Conservation (phyloP, 2,888 invertebrate species). For the Callimorpha dominula region DNA sequence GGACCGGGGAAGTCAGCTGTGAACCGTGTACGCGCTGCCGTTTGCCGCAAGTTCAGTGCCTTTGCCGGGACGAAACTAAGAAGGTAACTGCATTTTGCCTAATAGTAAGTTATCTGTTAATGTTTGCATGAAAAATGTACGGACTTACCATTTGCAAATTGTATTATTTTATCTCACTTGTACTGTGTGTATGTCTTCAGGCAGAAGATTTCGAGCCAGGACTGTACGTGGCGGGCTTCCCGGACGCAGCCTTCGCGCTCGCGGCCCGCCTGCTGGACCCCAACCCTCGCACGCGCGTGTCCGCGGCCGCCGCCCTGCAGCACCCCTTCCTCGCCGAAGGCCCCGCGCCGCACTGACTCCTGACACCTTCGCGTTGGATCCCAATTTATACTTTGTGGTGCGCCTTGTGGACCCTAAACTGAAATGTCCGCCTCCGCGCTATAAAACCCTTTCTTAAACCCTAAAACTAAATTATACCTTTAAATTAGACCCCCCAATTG, state of each 20-base stretch:
- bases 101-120: no score
- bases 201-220: conserved; percentile 45
- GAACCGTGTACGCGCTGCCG: conserved; percentile 27
- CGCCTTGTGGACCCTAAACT: no score
- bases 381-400: no score
- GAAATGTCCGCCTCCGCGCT: no score
- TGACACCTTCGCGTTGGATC: no score
- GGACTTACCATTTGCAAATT: no score
- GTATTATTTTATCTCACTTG: no score
- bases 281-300: conserved; percentile 91
- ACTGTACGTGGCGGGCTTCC: conserved; percentile 81
- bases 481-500: no score
- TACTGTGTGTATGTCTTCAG: conserved; percentile 41
- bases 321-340: conserved; percentile 90
- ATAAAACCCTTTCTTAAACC: no score
- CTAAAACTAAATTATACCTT: no score
- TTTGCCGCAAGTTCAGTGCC: conserved; percentile 51
- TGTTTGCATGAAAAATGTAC: no score
- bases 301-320: conserved; percentile 90
- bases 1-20: conserved; percentile 32
- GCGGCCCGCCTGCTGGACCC: conserved; percentile 90
- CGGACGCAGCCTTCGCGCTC: conserved; percentile 91
- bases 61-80: conserved; percentile 61
- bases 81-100: conserved; percentile 42
- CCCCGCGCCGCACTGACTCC: conserved; percentile 16